These are phyloP conservation scores for Drosophila repletoides DNA, from an alignment of 1,140 invertebrate genomes.

Conservation along the genomic window DNA sequence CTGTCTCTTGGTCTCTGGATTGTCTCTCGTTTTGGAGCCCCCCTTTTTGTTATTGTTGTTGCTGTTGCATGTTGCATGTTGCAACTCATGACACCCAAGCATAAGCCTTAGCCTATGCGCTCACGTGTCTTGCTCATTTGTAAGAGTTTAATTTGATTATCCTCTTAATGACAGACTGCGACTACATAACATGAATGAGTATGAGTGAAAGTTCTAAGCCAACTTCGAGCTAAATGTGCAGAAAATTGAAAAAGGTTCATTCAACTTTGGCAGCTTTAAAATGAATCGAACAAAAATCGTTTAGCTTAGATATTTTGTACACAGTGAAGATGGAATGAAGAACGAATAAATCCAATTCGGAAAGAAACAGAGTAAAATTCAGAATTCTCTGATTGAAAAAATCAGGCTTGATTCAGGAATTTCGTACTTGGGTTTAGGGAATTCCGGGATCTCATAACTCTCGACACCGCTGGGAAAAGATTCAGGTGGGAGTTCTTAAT, in stretches of 20 bases:
- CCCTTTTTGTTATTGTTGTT: background rate
- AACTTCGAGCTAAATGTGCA: background rate
- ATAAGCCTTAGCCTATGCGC: slow-evolving; percentile 18
- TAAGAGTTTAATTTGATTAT: slow-evolving; percentile 55
- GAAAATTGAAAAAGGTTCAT: background rate
- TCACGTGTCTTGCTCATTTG: slow-evolving; percentile 53
- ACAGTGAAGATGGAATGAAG: too few relatives aligned
- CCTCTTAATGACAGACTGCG: slow-evolving; percentile 25
- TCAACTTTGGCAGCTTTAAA: background rate
- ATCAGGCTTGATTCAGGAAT: too few relatives aligned
- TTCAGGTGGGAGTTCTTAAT: too few relatives aligned
- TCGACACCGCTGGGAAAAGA: too few relatives aligned
- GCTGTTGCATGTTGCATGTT: slow-evolving; percentile 52
- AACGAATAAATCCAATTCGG: too few relatives aligned
- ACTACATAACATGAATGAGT: background rate
- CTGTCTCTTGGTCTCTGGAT: background rate
- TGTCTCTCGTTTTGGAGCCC: too few relatives aligned
- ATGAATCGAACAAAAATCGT: too few relatives aligned
- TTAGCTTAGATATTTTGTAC: too few relatives aligned
- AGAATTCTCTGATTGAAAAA: too few relatives aligned
- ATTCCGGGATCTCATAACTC: too few relatives aligned
- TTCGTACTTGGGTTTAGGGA: too few relatives aligned
- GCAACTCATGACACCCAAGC: slow-evolving; percentile 37
- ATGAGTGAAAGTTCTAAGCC: background rate
- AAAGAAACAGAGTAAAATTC: too few relatives aligned